Conservation (phyloP, 2,888 invertebrate species). For the Adela reaumurella region DNA sequence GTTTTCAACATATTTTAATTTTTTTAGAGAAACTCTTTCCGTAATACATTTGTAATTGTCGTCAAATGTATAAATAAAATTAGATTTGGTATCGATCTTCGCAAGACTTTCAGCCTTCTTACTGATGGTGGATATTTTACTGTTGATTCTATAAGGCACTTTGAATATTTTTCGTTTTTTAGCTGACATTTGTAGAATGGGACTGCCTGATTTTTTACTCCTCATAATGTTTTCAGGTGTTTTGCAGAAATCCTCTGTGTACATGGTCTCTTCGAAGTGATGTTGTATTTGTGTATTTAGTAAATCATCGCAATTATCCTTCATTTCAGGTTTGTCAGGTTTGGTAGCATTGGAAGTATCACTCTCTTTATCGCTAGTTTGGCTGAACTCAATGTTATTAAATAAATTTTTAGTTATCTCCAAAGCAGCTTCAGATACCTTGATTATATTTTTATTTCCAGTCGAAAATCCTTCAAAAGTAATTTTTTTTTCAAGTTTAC, state of each 20-base stretch:
- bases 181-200: slow-evolving; percentile 37
- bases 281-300: slow-evolving; percentile 31
- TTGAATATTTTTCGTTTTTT: slow-evolving; percentile 30
- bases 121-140: too few species aligned
- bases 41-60: slow-evolving; percentile 13
- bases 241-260: slow-evolving; percentile 32
- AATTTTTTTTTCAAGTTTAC: too few species aligned
- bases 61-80: background rate
- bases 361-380: background rate
- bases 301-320: slow-evolving; percentile 4
- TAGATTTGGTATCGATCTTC: too few species aligned
- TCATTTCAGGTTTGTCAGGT: background rate
- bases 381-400: slow-evolving; percentile 6
- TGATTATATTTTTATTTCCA: slow-evolving; percentile 25
- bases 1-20: slow-evolving; percentile 15
- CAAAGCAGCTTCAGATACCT: slow-evolving; percentile 17
- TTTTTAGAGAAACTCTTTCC: slow-evolving; percentile 23
- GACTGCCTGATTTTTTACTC: slow-evolving; percentile 31
- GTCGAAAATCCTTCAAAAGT: slow-evolving; percentile 22
- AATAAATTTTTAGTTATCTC: slow-evolving; percentile 27
- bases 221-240: background rate
- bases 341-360: background rate
- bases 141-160: slow-evolving; percentile 22
- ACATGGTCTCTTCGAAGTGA: slow-evolving; percentile 32
- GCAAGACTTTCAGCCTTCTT: too few species aligned